Percentiles rank a stretch among this genome's conserved stretches.
These are phyloP conservation scores for Rhinolophus ferrumequinum DNA, from an alignment of 2,113 vertebrate genomes.

Conservation along the genomic window DNA sequence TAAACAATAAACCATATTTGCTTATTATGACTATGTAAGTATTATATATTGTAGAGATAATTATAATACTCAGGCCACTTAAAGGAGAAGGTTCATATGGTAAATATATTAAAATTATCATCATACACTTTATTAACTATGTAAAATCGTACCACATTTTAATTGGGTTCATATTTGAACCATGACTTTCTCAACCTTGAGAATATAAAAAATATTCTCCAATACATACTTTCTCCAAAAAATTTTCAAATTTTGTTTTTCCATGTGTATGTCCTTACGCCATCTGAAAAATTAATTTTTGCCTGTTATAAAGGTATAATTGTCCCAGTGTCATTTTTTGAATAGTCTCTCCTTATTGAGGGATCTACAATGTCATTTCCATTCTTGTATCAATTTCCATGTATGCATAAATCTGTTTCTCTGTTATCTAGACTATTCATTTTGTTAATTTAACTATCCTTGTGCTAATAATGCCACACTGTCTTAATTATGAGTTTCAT, in stretches of 20 bases:
- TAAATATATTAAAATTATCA: not conserved
- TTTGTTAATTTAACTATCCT: not conserved
- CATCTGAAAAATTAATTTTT: not conserved
- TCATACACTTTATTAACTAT: not conserved
- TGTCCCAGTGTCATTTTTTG: not conserved
- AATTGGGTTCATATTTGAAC: not conserved
- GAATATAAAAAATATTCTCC: not conserved
- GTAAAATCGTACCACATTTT: not conserved
- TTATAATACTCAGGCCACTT: not conserved
- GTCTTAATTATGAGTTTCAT: not conserved
- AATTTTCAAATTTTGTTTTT: slow-evolving; percentile 4
- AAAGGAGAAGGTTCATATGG: not conserved
- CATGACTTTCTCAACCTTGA: not conserved
- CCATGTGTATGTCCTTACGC: not conserved
- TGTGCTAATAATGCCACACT: not conserved
- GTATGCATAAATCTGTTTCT: not conserved
- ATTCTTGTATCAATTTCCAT: not conserved
- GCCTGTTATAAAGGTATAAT: not conserved
- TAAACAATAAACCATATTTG: not conserved
- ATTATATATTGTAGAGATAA: not conserved
- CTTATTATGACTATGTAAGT: not conserved
- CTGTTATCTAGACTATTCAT: not conserved
- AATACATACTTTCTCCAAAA: not conserved
- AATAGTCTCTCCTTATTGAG: not conserved
- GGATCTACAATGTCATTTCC: not conserved